Base-by-base conservation (phyloP, 2,888 invertebrate genomes). In the Melanostoma scalare region DNA sequence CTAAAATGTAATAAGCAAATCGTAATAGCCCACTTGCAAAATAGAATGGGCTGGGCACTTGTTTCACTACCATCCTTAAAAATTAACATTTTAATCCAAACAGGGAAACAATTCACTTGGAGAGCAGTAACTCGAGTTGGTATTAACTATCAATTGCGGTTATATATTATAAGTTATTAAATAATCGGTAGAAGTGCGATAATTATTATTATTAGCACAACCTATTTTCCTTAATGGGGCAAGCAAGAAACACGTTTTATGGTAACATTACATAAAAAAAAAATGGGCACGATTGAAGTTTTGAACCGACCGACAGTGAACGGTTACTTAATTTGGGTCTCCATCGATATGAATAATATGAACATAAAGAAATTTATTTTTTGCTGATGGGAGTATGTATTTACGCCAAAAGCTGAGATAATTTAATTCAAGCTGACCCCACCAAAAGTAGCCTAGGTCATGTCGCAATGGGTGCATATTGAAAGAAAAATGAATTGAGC, bases 201-300 rank as follows among this genome's bases (percentile, higher is more conserved):
- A 6, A 42, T 42, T 6, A n/a, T 6, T 42, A 5, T 42, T 42
- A 42, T 42, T 42, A 42, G 8, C 42, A 42, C 9, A 42, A 56
- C 56, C 33, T 31, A 38, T 35, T 42, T 71, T 35, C 40, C 50
- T 33, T 36, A 52, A 40, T 44, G 52, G 42, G 20, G 20, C 20
- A 72, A 61, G 60, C 60, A 35, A 61, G 35, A 36, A 61, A 73
- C 73, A 46, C 6, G 55, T 73, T 73, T 48, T 73, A 31, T 40
- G 63, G 10, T 48, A 6, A 20, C 42, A 33, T 60, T 35, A 52
- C 36, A 35, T 20, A 20, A 20, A 20, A 20, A 20, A 20, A 20
- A 20, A 20, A 20, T 20, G 20, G 20, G 20, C 1, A 20, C 20
- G 20, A 20, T 1, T 20, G 20, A 20, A 20, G 20, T 20, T 20